Conservation (phyloP, 2,888 invertebrate genomes). For the Nephrotoma flavescens region DNA sequence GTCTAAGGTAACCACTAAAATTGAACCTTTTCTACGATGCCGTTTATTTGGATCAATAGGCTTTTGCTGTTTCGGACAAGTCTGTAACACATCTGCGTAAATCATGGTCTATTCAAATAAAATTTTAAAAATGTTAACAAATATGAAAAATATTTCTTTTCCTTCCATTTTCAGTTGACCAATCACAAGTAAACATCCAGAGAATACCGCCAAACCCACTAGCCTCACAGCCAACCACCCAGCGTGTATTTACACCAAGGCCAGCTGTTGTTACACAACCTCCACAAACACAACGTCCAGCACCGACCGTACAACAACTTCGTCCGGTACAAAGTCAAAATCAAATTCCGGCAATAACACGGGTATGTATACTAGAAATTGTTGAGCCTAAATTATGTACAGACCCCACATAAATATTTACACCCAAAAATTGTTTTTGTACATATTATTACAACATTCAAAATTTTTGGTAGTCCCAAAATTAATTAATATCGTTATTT, state of each 20-base stretch:
- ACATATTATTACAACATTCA: background rate
- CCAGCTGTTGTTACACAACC: background rate
- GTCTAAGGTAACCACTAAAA: no score
- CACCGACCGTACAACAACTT: background rate
- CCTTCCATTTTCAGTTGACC: background rate
- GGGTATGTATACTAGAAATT: background rate
- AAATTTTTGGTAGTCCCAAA: background rate
- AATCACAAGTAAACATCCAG: constrained; percentile 7
- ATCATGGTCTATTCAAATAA: no score
- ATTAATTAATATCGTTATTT: background rate
- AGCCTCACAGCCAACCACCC: background rate
- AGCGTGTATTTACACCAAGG: constrained; percentile 1
- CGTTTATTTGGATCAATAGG: no score
- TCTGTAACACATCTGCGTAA: no score
- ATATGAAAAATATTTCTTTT: background rate
- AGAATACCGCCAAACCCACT: constrained; percentile 4
- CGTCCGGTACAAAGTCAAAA: background rate
- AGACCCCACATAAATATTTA: background rate
- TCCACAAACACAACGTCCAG: background rate
- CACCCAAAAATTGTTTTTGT: background rate
- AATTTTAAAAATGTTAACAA: no score
- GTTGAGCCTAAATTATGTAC: background rate
- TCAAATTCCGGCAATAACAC: background rate
- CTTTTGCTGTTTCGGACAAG: no score
- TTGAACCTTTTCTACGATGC: no score